Evolutionary conservation across 2,888 invertebrate species (phyloP), one percentile per base, ranked within the genome.

Genomic region (Pristionchus exspectatus): DNA sequence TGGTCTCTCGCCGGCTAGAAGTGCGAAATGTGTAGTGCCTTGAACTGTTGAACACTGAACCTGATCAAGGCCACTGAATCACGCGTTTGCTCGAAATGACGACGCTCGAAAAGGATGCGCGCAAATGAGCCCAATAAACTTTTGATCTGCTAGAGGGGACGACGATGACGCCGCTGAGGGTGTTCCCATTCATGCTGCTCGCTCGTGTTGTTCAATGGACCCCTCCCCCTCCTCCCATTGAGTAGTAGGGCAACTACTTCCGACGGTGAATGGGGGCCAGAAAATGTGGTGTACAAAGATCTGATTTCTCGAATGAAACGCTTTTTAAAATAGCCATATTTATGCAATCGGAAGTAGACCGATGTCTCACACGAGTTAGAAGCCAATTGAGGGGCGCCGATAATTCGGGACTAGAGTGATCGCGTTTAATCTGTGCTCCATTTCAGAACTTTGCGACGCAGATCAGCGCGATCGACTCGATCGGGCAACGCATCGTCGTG

Each of bases 401-500:
- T 10, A 10, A 10, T 69, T 27, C 69, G n/a, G 10, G 18, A 74
- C 33, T 38, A 33, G 50, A 86, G 63, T 50, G 50, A 77, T 88
- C 27, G 56, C 59, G 24, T 74, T 59, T 16, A 56, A 56, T 18
- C 18, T 56, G 56, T 16, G 18, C 63, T n/a, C 27, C 33, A 87
- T 96, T 96, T 88, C 95, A 97, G 97, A 98, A 98, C 96, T 97
- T 99, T 96, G 98, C 99, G 24, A 98, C 98, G 95, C 97, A 97
- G 92, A 97, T 99, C 92, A 97, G 97, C 0, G 97, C 97, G 93
- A 97, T 99, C 92, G 97, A 98, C 95, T 97, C 98, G 0, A 97
- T 98, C 96, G 98, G 99, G 0, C 97, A 98, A 95, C 96, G 99
- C 90, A 97, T 99, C 91, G 98, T 97, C 95, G 99, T 98, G 0